phyloP scores from a whole-genome alignment of 1,140 invertebrate species.

The Drosophila eugracilis region DNA sequence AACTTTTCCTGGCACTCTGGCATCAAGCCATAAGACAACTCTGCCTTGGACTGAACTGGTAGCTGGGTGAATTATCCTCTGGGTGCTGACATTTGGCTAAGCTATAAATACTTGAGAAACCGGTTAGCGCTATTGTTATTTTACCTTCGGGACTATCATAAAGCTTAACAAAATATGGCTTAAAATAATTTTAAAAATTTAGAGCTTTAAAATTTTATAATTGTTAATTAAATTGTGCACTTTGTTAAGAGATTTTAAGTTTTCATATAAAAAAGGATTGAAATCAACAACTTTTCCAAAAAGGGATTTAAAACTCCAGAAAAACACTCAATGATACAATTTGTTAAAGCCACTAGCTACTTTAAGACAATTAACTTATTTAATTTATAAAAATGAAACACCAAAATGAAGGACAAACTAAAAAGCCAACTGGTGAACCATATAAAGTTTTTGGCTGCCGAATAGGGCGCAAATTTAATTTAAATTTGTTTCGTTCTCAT shows the following conservation, averaged over 20 bases:
- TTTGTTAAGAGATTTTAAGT: no score
- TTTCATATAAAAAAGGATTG: no score
- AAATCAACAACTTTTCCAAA: no score
- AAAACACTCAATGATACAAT: no score
- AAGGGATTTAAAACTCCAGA: no score
- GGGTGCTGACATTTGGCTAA: conserved; percentile 28
- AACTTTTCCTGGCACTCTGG: conserved; percentile 55
- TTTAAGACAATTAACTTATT: not conserved
- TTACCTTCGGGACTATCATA: not conserved
- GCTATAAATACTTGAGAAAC: conserved; percentile 43
- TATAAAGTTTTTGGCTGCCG: conserved; percentile 22
- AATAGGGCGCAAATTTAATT: conserved; percentile 57
- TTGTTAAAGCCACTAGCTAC: not conserved
- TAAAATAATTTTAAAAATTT: not conserved
- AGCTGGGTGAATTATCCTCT: conserved; percentile 12
- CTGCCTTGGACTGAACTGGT: conserved; percentile 6
- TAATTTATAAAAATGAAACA: not conserved
- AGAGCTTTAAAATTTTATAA: not conserved
- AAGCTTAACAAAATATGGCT: not conserved
- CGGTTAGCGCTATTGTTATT: conserved; percentile 6
- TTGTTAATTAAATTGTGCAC: no score
- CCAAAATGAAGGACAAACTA: conserved; percentile 2
- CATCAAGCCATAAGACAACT: conserved; percentile 13
- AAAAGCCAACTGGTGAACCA: conserved; percentile 10
- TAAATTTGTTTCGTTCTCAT: conserved; percentile 51